Evolutionary conservation across 2,888 invertebrate genomes (phyloP).

Genomic region (Nymphalis polychloros): DNA sequence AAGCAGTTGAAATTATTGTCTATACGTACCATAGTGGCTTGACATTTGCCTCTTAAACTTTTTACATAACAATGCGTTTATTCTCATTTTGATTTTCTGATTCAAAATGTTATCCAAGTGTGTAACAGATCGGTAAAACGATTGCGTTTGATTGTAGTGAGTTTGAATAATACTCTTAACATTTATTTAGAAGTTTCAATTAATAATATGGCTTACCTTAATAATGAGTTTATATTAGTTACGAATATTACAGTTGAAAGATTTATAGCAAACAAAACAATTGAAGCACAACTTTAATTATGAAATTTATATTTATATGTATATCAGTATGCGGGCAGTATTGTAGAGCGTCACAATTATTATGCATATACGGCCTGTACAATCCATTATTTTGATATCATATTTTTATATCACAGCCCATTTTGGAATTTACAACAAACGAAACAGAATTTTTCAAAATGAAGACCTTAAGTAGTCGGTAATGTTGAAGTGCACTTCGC

Average conservation of each 20-base stretch:
- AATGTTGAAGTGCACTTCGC: slow-evolving; percentile 79
- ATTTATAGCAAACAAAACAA: background rate
- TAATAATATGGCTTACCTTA: background rate
- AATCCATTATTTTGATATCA: slow-evolving; percentile 84
- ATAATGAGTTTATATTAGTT: background rate
- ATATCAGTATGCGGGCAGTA: slow-evolving; percentile 46
- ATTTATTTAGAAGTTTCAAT: background rate
- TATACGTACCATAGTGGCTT: slow-evolving; percentile 18
- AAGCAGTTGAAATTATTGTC: slow-evolving; percentile 38
- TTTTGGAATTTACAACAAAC: slow-evolving; percentile 86
- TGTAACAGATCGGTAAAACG: background rate
- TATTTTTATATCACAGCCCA: slow-evolving; percentile 88
- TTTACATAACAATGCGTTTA: slow-evolving; percentile 9
- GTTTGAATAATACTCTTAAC: background rate
- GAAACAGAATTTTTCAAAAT: slow-evolving; percentile 75
- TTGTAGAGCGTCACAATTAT: slow-evolving; percentile 59
- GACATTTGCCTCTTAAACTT: slow-evolving; percentile 7
- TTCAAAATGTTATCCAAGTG: background rate
- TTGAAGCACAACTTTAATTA: slow-evolving; percentile 2
- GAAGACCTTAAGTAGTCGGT: slow-evolving; percentile 72
- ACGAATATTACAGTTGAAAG: background rate
- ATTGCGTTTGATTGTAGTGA: background rate
- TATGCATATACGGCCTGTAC: slow-evolving; percentile 85
- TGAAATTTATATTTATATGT: slow-evolving; percentile 2
- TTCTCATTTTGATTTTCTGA: background rate